Evolutionary conservation across 2,797 vertebrate species (phyloP), one percentile per base, ranked within the genome.

Genomic region (Lithobates pipiens): DNA sequence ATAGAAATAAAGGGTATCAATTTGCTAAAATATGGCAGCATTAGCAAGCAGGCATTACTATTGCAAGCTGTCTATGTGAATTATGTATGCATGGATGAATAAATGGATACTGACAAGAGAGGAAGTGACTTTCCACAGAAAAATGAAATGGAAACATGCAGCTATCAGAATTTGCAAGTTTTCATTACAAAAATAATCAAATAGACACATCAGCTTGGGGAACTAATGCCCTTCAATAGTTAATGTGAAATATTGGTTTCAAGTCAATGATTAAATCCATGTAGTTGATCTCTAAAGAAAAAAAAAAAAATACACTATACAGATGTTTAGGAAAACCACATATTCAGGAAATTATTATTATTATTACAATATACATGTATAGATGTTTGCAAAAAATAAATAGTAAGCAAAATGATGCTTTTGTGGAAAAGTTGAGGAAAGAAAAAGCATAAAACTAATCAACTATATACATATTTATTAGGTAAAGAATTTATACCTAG

Each of bases 121-220:
- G 78, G 78, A 80, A 80, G 78, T 71, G 78, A 69, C 11, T 80
- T 70, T 71, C 42, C 50, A 54, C 27, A 71, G 78, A 65, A 80
- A 80, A 80, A 80, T 80, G 78, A 80, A 71, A 80, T 80, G 67
- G 67, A 80, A 80, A 57, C 78, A 80, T 71, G 67, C 78, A 80
- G 78, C 67, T 80, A 80, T 80, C 70, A 68, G 78, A 80, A 54
- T 80, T 65, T 77, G 76, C 76, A 65, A 39, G 34, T 77, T 70
- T 71, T 46, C 25, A 80, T 80, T 80, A 71, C 44, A 71, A 80
- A 78, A 69, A 71, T 80, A 80, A 80, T 80, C 78, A 80, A 69
- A 70, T 54, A 80, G 78, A 80, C 67, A 80, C 67, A 80, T 80
- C 78, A 80, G 16, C 44, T 70, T 70, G 25, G 65, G 69, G 46